phyloP scores from a whole-genome alignment of 2,113 vertebrate species.

The Rhipidura dahli region DNA sequence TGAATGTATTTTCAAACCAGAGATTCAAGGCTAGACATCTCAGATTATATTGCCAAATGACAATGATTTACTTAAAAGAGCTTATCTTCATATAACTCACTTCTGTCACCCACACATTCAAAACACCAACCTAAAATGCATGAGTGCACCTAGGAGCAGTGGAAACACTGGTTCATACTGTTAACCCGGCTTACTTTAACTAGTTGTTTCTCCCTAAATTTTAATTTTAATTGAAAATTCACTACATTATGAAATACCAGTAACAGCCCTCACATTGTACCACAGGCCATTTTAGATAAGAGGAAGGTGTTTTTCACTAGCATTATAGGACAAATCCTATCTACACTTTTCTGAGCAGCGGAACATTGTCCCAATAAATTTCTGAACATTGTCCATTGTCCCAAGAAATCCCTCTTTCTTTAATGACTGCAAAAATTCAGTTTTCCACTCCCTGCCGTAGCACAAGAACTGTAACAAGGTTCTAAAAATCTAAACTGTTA shows the following conservation, averaged over 20 bases:
- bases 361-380: background rate
- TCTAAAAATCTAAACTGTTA: background rate
- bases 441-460: rapidly evolving
- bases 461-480: background rate
- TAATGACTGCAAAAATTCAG: background rate
- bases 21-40: background rate
- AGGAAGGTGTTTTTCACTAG: background rate
- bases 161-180: background rate
- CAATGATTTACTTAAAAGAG: background rate
- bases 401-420: background rate
- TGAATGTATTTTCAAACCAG: constrained; percentile 10
- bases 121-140: background rate
- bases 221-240: background rate
- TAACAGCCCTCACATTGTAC: background rate
- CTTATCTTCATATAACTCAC: background rate
- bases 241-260: background rate
- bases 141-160: background rate
- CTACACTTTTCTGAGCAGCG: background rate
- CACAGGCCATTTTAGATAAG: background rate
- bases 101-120: background rate
- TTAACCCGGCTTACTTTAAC: background rate
- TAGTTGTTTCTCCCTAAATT: background rate
- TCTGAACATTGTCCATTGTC: too few relatives aligned
- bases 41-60: background rate
- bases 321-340: background rate